Evolutionary conservation across 2,113 vertebrate genomes (phyloP).

Genomic region (Tiliqua scincoides): DNA sequence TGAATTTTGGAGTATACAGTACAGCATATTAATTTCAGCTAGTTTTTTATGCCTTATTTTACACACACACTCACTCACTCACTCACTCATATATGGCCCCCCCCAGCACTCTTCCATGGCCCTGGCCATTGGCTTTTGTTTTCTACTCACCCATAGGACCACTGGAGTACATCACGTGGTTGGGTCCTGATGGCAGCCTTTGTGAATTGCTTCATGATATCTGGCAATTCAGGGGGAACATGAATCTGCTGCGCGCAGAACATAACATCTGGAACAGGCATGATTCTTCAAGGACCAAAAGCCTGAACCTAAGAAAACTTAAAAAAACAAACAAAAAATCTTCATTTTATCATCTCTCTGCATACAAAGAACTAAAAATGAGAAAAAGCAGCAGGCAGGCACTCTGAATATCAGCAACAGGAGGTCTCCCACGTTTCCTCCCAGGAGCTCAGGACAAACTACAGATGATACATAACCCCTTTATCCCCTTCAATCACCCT

Average conservation of each 20-base stretch:
- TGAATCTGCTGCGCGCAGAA: conserved; percentile 91
- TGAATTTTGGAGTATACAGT: too few species aligned
- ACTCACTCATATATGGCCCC: too few species aligned
- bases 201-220: conserved; percentile 90
- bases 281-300: conserved; percentile 59
- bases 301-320: conserved; percentile 3
- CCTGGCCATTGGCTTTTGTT: not conserved
- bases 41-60: too few species aligned
- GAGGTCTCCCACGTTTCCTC: not conserved
- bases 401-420: not conserved
- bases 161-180: conserved; percentile 85
- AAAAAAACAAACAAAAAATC: too few species aligned
- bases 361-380: not conserved
- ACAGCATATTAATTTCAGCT: too few species aligned
- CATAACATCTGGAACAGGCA: conserved; percentile 87
- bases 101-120: not conserved
- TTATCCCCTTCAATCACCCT: not conserved
- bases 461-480: not conserved
- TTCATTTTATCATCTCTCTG: not conserved
- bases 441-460: not conserved
- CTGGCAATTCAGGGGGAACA: conserved; percentile 87
- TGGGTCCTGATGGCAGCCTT: conserved; percentile 91
- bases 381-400: not conserved
- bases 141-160: conserved; percentile 86
- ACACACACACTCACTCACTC: too few species aligned